phyloP scores from a whole-genome alignment of 2,797 vertebrate genomes.

The Rhabdophis nuchalis region DNA sequence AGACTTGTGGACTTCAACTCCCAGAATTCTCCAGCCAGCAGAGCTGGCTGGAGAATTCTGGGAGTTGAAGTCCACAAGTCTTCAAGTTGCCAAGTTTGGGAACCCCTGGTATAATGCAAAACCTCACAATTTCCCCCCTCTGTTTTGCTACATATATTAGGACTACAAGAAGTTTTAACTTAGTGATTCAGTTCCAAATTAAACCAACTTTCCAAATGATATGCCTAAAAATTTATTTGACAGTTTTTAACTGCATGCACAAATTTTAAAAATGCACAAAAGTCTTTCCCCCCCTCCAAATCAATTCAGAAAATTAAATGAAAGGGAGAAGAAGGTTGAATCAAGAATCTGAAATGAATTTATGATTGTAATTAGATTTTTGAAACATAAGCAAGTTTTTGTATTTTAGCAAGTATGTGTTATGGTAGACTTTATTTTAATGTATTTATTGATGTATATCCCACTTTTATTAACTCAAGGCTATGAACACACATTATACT shows the following conservation, averaged over 20 bases:
- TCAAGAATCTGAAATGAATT: neutral
- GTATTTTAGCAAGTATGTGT: neutral
- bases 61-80: too few species aligned
- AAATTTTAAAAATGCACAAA: neutral
- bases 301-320: neutral
- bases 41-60: too few species aligned
- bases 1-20: too few species aligned
- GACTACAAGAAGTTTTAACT: neutral
- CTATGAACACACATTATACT: too few species aligned
- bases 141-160: neutral
- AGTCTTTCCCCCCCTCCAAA: neutral
- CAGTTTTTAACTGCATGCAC: neutral
- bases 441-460: too few species aligned
- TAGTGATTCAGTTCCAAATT: neutral
- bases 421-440: neutral
- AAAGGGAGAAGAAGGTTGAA: neutral
- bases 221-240: neutral
- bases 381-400: too few species aligned
- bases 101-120: neutral
- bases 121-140: neutral
- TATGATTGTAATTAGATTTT: neutral
- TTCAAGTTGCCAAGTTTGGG: too few species aligned
- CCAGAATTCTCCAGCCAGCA: too few species aligned
- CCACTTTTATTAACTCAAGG: too few species aligned
- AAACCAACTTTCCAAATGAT: neutral